Evolutionary conservation across 2,113 vertebrate species (phyloP).

Genomic region (Arothron firmamentum): DNA sequence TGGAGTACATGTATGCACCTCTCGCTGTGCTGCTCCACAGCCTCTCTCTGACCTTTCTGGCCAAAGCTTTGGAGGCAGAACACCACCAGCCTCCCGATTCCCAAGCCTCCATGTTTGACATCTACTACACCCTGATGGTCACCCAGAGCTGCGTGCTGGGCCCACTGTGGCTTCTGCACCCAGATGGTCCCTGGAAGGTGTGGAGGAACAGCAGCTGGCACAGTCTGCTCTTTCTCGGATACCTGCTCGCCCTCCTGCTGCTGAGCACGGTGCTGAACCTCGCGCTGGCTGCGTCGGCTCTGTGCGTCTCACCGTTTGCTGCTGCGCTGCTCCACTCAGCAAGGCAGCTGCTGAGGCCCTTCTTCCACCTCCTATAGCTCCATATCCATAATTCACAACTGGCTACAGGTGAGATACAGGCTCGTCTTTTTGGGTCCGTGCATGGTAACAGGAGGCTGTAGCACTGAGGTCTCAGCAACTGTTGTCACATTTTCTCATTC

Average conservation of each 20-base stretch:
- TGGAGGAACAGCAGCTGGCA: slow-evolving; percentile 67
- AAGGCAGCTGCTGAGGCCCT: slow-evolving; percentile 37
- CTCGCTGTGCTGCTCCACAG: slow-evolving; percentile 70
- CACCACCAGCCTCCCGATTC: not conserved
- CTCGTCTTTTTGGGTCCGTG: too few species aligned
- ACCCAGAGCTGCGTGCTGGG: slow-evolving; percentile 70
- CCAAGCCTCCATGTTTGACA: slow-evolving; percentile 58
- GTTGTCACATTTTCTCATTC: too few species aligned
- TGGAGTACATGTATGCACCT: slow-evolving; percentile 72
- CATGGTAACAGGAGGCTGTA: too few species aligned
- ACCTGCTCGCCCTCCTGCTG: slow-evolving; percentile 69
- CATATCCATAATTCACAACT: not conserved
- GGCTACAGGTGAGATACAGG: too few species aligned
- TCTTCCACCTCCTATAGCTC: slow-evolving; percentile 51
- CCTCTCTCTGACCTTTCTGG: slow-evolving; percentile 66
- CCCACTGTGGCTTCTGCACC: slow-evolving; percentile 74
- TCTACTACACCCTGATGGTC: slow-evolving; percentile 68
- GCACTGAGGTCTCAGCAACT: too few species aligned
- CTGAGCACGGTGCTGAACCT: slow-evolving; percentile 64
- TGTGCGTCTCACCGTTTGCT: slow-evolving; percentile 63
- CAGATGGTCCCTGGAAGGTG: slow-evolving; percentile 55
- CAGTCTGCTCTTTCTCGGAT: slow-evolving; percentile 73
- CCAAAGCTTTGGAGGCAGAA: slow-evolving; percentile 61
- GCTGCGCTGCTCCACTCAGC: slow-evolving; percentile 64
- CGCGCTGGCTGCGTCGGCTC: slow-evolving; percentile 45